These are phyloP conservation scores for Babylonia areolata DNA, from an alignment of 1,140 invertebrate species.

Conservation along the genomic window DNA sequence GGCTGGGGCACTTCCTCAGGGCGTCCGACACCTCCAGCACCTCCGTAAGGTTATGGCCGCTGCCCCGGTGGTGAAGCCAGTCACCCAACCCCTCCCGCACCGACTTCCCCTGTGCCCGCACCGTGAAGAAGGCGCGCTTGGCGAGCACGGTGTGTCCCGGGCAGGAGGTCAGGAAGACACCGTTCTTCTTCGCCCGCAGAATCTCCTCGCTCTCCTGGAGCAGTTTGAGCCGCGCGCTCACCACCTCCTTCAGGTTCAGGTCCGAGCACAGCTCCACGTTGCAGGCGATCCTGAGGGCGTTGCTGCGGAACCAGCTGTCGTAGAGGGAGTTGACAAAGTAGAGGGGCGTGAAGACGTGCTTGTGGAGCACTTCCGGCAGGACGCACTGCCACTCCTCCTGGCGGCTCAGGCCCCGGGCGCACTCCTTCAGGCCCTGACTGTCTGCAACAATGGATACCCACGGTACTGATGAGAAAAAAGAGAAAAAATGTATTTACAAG, in stretches of 20 bases:
- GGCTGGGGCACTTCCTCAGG: not conserved
- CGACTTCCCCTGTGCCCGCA: slow-evolving; percentile 34
- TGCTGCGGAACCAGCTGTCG: slow-evolving; percentile 55
- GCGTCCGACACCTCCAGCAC: slow-evolving; percentile 10
- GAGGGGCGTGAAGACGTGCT: slow-evolving; percentile 55
- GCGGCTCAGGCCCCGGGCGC: slow-evolving; percentile 40
- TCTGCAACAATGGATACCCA: too few species aligned
- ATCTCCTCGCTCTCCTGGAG: slow-evolving; percentile 40
- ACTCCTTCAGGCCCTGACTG: slow-evolving; percentile 53
- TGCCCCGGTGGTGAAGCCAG: slow-evolving; percentile 47
- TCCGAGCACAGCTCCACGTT: slow-evolving; percentile 40
- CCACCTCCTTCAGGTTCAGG: slow-evolving; percentile 39
- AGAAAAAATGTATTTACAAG: too few species aligned
- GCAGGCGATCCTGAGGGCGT: slow-evolving; percentile 52
- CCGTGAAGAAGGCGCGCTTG: slow-evolving; percentile 39
- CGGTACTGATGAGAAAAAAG: too few species aligned
- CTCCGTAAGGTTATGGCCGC: slow-evolving; percentile 11
- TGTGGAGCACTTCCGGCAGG: slow-evolving; percentile 53
- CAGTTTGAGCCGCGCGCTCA: slow-evolving; percentile 35
- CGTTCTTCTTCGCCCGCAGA: slow-evolving; percentile 51
- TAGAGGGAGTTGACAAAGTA: slow-evolving; percentile 61
- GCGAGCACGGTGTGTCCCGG: slow-evolving; percentile 52
- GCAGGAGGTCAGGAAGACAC: slow-evolving; percentile 57
- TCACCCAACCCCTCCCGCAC: slow-evolving; percentile 47
- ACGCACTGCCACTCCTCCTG: slow-evolving; percentile 55